Conservation (phyloP, 2,888 invertebrate species). For the Agrochola lychnidis region DNA sequence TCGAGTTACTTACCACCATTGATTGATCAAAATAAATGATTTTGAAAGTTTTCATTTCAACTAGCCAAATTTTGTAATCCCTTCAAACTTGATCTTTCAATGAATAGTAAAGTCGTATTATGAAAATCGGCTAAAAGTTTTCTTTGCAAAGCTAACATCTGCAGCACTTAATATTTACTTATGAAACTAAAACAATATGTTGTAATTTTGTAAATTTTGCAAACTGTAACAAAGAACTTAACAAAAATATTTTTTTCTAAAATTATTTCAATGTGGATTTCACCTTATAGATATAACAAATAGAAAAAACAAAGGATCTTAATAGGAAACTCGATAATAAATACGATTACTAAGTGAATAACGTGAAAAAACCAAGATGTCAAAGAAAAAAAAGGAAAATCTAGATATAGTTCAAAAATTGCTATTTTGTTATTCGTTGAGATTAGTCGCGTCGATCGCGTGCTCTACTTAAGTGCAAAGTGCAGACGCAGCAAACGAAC, state of each 20-base stretch:
- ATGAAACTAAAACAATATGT: neutral
- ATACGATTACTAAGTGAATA: neutral
- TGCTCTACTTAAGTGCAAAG: too few relatives aligned
- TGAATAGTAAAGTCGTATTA: slow-evolving; percentile 1
- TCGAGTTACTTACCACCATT: neutral
- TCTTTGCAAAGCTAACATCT: neutral
- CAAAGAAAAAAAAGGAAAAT: slow-evolving; percentile 5
- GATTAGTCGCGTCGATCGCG: too few relatives aligned
- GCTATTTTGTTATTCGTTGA: too few relatives aligned
- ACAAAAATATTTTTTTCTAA: neutral
- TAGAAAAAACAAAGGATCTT: neutral
- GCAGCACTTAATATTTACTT: neutral
- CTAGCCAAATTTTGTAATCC: neutral
- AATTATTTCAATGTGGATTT: neutral
- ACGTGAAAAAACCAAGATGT: neutral
- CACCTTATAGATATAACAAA: neutral
- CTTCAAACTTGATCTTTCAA: neutral
- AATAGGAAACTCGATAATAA: neutral
- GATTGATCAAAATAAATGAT: neutral
- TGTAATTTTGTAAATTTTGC: neutral
- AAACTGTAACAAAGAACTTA: neutral
- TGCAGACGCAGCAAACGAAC: too few relatives aligned
- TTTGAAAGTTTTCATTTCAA: neutral
- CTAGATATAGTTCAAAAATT: too few relatives aligned
- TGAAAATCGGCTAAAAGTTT: neutral